Evolutionary conservation across 1,140 invertebrate genomes (phyloP).

Genomic region (Bombus waltoni): DNA sequence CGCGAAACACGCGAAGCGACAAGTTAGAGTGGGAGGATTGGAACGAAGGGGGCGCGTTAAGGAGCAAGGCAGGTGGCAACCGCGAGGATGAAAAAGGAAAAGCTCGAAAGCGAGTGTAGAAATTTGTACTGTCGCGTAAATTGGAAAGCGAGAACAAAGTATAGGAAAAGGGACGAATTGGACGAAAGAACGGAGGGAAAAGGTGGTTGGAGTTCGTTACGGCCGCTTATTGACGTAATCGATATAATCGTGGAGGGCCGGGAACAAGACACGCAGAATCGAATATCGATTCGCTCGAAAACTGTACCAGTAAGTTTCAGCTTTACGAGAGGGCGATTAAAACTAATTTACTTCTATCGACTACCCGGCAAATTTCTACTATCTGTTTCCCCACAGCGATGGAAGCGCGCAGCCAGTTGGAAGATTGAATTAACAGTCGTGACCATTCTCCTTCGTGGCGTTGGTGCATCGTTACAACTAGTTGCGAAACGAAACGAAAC

Average conservation of each 20-base stretch:
- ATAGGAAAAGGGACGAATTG: neutral
- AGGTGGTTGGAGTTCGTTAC: neutral
- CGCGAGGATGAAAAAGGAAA: neutral
- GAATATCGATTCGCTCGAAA: slow-evolving; percentile 15
- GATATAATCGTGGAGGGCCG: neutral
- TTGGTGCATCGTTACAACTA: neutral
- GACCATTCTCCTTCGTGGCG: neutral
- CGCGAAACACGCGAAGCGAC: too few species aligned
- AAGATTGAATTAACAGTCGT: slow-evolving; percentile 11
- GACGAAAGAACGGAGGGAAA: neutral
- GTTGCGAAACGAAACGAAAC: neutral
- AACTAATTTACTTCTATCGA: slow-evolving; percentile 19
- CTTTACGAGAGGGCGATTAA: slow-evolving; percentile 16
- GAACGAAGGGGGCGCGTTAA: neutral
- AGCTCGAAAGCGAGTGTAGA: neutral
- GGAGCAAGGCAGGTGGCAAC: neutral
- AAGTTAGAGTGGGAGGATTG: too few species aligned
- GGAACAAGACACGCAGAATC: neutral
- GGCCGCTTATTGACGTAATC: too few species aligned
- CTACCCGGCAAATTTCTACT: neutral
- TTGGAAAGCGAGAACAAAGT: neutral
- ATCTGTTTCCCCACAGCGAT: neutral
- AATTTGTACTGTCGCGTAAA: neutral
- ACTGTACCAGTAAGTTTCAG: neutral
- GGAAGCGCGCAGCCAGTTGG: too few species aligned